Conservation (phyloP, 2,888 invertebrate species). For the Glaucopsyche alexis region DNA sequence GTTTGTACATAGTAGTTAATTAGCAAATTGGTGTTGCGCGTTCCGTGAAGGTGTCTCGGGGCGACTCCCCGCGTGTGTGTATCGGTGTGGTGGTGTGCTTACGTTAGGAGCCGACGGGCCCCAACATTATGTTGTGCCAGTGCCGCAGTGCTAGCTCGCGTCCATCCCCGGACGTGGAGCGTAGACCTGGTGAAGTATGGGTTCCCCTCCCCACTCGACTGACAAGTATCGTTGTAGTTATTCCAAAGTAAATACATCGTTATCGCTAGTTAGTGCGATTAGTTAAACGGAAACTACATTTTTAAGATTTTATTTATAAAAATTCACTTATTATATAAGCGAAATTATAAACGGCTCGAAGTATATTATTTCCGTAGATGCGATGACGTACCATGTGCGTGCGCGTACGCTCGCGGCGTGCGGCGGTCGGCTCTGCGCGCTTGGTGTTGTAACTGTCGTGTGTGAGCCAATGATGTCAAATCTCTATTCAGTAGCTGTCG, state of each 20-base stretch:
- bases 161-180: not conserved
- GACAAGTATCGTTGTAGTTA: not conserved
- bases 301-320: not conserved
- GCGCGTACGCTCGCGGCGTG: not conserved
- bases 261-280: not conserved
- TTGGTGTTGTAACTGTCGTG: not conserved
- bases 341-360: not conserved
- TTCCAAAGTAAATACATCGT: not conserved
- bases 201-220: not conserved
- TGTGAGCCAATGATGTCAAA: conserved; percentile 21
- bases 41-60: not conserved
- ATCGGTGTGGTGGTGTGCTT: not conserved
- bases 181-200: not conserved
- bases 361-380: not conserved
- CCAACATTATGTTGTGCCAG: not conserved
- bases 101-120: not conserved
- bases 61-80: not conserved
- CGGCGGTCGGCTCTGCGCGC: not conserved
- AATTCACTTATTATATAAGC: conserved; percentile 4
- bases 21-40: conserved; percentile 13
- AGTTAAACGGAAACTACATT: not conserved
- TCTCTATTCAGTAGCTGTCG: conserved; percentile 8
- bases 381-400: not conserved
- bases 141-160: not conserved
- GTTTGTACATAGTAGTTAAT: conserved; percentile 28